Base-by-base conservation (phyloP, 1,140 invertebrate species). In the Platyscapa corneri region DNA sequence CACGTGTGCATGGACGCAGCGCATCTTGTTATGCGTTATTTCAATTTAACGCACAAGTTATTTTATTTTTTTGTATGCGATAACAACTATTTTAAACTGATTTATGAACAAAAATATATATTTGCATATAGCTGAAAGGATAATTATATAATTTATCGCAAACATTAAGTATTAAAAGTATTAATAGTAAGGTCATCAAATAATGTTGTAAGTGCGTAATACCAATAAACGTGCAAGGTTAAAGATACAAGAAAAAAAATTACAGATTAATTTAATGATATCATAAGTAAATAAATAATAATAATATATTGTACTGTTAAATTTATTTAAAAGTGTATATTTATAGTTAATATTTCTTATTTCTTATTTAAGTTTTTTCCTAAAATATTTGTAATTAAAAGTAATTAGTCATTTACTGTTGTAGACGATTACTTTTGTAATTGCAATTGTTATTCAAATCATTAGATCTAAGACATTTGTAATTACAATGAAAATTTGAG, bases 161-260 rank as follows among this genome's bases (percentile, higher is more conserved):
- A 46, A 76, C 39, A 81, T 49, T 53, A 56, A 34, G 34, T 85
- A 39, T 34, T 64, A 23, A 81, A 87, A 76, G 56, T 46, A 37
- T 30, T 14, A 65, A 34, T 32, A 39, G 70, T 75, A 56, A 82
- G 49, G 49, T 53, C 53, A 34, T 75, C 27, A 82, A 82, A 82
- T 82, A 82, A 53, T 82, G 67, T 74, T 67, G 32, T 37, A 42
- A 46, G 39, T 67, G 53, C 70, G 32, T 56, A 56, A 64, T 86
- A 37, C 32, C 53, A 76, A 78, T 67, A 75, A 82, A 80, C 56
- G 30, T 72, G 30, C 77, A 83, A 72, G 64, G 77, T 82, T 75
- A n/a, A 42, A 46, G 84, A 86, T 85, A 77, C 53, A 85, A 72
- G 56, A 84, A 46, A 82, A 53, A 74, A 75, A 78, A 83, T 82